Evolutionary conservation across 2,797 vertebrate species (phyloP).

Genomic region (Crossoptilon crossoptilon): DNA sequence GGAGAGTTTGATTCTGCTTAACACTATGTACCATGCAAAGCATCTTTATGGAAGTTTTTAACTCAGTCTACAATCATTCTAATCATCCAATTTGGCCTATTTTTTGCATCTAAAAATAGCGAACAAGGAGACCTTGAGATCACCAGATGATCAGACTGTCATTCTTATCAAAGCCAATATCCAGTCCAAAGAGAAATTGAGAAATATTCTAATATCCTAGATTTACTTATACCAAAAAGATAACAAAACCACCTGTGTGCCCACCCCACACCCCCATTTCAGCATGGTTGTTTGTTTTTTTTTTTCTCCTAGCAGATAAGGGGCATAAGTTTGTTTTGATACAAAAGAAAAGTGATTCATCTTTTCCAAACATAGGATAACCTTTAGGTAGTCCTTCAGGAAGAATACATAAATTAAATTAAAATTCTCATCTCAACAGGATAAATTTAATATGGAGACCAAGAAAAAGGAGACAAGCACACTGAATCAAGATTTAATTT

Average conservation of each 20-base stretch:
- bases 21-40: neutral
- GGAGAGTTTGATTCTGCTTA: neutral
- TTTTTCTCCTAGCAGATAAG: neutral
- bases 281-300: neutral
- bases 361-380: neutral
- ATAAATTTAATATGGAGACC: conserved; percentile 23
- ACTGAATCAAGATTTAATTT: conserved; percentile 33
- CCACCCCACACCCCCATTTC: neutral
- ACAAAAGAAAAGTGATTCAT: neutral
- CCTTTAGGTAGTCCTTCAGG: neutral
- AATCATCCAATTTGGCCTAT: neutral
- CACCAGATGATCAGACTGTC: neutral
- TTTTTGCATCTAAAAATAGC: neutral
- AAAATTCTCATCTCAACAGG: conserved; percentile 4
- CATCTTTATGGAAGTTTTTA: neutral
- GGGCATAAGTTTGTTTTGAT: neutral
- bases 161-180: neutral
- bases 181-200: neutral
- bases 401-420: conserved; percentile 22
- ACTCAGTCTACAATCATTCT: neutral
- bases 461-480: conserved; percentile 2
- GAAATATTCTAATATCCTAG: neutral
- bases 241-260: fast-evolving
- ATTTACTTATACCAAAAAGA: neutral
- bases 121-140: neutral